phyloP scores from a whole-genome alignment of 2,797 vertebrate genomes.

The Ambastaia sidthimunki region DNA sequence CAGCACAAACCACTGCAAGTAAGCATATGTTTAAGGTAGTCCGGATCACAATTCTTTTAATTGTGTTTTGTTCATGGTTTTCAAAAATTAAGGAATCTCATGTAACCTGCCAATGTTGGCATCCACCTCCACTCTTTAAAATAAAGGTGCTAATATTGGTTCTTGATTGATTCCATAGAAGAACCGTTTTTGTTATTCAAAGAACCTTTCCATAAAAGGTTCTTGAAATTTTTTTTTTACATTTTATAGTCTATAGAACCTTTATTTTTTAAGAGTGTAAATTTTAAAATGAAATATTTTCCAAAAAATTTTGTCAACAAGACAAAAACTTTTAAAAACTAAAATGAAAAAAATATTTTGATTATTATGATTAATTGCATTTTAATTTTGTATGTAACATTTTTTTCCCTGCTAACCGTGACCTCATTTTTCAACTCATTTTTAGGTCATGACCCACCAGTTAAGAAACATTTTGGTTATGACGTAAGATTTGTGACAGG shows the following conservation, averaged over 20 bases:
- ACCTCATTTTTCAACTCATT: too few species aligned
- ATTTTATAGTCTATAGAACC: too few species aligned
- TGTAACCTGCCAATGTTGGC: neutral
- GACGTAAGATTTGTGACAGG: neutral
- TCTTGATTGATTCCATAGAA: too few species aligned
- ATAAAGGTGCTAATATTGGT: too few species aligned
- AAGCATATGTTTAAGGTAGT: neutral
- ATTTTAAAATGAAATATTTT: neutral
- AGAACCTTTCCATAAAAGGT: too few species aligned
- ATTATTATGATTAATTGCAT: neutral
- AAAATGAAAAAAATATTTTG: neutral
- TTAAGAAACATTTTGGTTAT: neutral
- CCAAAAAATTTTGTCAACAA: too few species aligned
- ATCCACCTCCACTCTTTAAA: neutral
- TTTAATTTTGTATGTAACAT: neutral
- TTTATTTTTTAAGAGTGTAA: too few species aligned
- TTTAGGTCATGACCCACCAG: neutral
- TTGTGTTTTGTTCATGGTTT: neutral
- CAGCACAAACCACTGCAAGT: neutral
- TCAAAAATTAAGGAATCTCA: neutral
- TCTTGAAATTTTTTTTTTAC: too few species aligned
- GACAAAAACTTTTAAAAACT: neutral
- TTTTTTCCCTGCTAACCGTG: neutral
- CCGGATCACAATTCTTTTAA: neutral
- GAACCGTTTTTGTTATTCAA: too few species aligned